Conservation (phyloP, 2,113 vertebrate species). For the Vulpes vulpes region DNA sequence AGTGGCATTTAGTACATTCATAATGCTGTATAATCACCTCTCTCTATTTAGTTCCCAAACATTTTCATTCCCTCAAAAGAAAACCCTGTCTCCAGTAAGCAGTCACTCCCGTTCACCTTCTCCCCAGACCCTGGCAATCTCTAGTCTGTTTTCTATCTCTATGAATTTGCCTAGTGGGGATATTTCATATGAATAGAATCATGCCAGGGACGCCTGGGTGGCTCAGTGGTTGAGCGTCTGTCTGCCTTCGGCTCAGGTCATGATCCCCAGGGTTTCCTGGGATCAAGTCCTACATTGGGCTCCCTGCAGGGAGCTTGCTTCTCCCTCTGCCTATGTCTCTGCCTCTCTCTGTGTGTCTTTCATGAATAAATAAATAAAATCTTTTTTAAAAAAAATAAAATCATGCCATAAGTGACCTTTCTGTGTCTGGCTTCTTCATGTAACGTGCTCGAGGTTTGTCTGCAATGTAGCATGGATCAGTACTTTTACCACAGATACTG, state of each 20-base stretch:
- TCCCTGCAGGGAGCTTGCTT: too few relatives aligned
- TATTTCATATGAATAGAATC: conserved; percentile 34
- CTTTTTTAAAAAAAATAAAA: background rate
- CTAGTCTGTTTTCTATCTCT: background rate
- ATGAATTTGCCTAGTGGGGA: background rate
- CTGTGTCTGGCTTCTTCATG: background rate
- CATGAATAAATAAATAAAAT: too few relatives aligned
- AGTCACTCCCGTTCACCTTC: background rate
- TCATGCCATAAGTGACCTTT: background rate
- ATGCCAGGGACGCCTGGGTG: background rate
- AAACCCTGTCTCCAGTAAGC: background rate
- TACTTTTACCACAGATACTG: background rate
- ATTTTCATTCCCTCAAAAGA: conserved; percentile 33
- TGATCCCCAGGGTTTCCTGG: too few relatives aligned
- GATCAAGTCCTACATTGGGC: too few relatives aligned
- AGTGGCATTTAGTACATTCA: background rate
- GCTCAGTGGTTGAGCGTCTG: too few relatives aligned
- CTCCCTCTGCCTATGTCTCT: too few relatives aligned
- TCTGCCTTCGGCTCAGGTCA: too few relatives aligned
- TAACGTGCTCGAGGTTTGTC: background rate
- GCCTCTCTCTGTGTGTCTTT: too few relatives aligned
- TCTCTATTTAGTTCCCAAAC: conserved; percentile 24
- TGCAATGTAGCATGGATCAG: background rate
- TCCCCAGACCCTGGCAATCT: background rate
- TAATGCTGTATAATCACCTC: background rate